These are phyloP conservation scores for Rhogogaster chlorosoma DNA, from an alignment of 2,888 invertebrate species.

Conservation along the genomic window DNA sequence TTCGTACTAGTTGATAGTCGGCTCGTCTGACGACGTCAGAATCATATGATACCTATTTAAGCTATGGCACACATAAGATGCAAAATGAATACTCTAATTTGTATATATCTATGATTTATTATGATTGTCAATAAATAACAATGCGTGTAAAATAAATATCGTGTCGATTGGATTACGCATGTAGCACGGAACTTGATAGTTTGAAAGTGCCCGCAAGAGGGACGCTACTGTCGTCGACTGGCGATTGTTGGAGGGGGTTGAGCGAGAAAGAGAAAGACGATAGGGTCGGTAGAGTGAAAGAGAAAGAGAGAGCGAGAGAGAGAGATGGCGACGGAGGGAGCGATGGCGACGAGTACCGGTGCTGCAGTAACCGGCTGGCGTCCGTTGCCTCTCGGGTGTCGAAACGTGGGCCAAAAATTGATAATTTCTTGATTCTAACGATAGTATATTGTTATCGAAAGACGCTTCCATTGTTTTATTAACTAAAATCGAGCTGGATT, in stretches of 20 bases:
- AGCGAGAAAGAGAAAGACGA: conserved; percentile 47
- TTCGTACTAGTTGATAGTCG: not conserved
- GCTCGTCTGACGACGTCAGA: not conserved
- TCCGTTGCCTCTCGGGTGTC: conserved; percentile 65
- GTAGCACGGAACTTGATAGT: not conserved
- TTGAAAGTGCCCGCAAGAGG: conserved; percentile 36
- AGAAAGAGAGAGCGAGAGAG: conserved; percentile 51
- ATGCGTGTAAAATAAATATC: not conserved
- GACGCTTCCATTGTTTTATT: conserved; percentile 30
- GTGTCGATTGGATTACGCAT: not conserved
- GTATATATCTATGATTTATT: not conserved
- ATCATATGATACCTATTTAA: not conserved
- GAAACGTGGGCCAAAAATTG: conserved; percentile 60
- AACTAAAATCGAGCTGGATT: conserved; percentile 44
- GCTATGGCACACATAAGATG: too few relatives aligned
- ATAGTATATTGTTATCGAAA: conserved; percentile 35
- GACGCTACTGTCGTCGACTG: conserved; percentile 38
- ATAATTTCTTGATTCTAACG: conserved; percentile 4
- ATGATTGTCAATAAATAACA: not conserved
- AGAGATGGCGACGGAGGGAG: conserved; percentile 52
- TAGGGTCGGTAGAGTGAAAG: conserved; percentile 43
- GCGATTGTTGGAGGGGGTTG: conserved; percentile 42
- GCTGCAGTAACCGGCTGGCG: conserved; percentile 72
- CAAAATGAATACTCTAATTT: not conserved
- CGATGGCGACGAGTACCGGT: conserved; percentile 63